Evolutionary conservation across 2,113 vertebrate species (phyloP).

Genomic region (Oncorhynchus clarkii): DNA sequence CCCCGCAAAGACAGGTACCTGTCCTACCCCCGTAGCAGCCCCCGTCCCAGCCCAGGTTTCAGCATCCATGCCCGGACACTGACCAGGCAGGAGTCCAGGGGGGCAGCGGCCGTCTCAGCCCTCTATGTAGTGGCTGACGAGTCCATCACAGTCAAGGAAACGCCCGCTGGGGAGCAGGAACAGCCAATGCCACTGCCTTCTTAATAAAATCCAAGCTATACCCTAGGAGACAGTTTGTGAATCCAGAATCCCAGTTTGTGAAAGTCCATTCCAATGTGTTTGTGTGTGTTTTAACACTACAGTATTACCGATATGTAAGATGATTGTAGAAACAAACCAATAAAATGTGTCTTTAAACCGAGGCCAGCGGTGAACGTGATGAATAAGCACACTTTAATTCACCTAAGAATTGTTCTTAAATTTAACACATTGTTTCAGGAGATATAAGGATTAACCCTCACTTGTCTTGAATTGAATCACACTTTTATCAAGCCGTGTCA

Average conservation of each 20-base stretch:
- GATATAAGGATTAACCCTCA: not conserved
- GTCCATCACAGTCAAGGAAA: conserved; percentile 72
- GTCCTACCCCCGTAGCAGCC: conserved; percentile 70
- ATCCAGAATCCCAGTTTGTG: not conserved
- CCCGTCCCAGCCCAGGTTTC: conserved; percentile 70
- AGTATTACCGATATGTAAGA: conserved; percentile 25
- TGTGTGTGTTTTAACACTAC: conserved; percentile 16
- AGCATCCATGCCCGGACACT: conserved; percentile 58
- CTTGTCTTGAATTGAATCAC: not conserved
- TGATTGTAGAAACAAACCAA: not conserved
- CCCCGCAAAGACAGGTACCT: conserved; percentile 93
- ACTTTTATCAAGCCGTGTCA: not conserved
- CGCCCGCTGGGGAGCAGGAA: conserved; percentile 57
- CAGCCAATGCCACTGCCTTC: not conserved
- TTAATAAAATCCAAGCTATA: not conserved
- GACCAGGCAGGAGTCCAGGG: conserved; percentile 70
- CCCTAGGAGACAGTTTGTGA: no score
- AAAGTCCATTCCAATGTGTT: not conserved
- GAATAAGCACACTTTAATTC: not conserved
- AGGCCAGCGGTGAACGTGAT: not conserved
- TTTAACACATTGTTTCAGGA: not conserved
- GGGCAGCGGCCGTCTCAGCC: conserved; percentile 61
- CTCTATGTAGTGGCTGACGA: conserved; percentile 75
- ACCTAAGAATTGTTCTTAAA: no score
- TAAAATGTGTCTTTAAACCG: conserved; percentile 23